Conservation (phyloP, 2,888 invertebrate genomes). For the Drosophila merina region DNA sequence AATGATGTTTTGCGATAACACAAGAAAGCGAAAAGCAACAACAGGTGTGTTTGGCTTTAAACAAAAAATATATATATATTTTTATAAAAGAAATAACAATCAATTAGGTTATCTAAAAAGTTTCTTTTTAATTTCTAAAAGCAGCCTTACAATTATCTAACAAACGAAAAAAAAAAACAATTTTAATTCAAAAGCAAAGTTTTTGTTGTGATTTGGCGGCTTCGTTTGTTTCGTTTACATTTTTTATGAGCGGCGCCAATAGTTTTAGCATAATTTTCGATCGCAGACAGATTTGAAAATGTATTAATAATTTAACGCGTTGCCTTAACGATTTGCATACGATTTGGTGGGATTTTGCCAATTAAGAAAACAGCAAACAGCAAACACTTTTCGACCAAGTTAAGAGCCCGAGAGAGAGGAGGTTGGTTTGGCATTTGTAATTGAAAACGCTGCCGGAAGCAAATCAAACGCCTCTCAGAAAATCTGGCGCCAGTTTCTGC, state of each 20-base stretch:
- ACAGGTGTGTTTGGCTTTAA: neutral
- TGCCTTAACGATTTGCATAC: constrained; percentile 49
- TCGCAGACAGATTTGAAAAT: constrained; percentile 61
- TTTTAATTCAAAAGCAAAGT: constrained; percentile 11
- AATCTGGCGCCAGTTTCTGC: constrained; percentile 50
- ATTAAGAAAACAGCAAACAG: constrained; percentile 47
- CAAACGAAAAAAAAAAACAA: neutral
- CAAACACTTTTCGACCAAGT: constrained; percentile 1
- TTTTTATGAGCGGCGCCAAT: constrained; percentile 74
- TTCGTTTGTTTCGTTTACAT: constrained; percentile 44
- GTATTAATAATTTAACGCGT: constrained; percentile 76
- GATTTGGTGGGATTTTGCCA: constrained; percentile 48
- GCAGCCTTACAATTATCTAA: neutral
- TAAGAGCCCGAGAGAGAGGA: neutral
- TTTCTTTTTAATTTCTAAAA: neutral
- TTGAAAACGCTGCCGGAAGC: constrained; percentile 72
- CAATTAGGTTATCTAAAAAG: neutral
- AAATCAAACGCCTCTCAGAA: constrained; percentile 42
- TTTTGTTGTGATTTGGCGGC: constrained; percentile 8
- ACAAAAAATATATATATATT: neutral
- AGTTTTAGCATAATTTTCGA: constrained; percentile 75
- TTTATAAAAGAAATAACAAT: neutral
- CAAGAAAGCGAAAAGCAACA: neutral
- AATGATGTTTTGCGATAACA: constrained; percentile 8
- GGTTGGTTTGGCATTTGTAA: constrained; percentile 49